These are phyloP conservation scores for Henricia sp. DNA, from an alignment of 53 echinoderm and acorn worm genomes.

Conservation along the genomic window DNA sequence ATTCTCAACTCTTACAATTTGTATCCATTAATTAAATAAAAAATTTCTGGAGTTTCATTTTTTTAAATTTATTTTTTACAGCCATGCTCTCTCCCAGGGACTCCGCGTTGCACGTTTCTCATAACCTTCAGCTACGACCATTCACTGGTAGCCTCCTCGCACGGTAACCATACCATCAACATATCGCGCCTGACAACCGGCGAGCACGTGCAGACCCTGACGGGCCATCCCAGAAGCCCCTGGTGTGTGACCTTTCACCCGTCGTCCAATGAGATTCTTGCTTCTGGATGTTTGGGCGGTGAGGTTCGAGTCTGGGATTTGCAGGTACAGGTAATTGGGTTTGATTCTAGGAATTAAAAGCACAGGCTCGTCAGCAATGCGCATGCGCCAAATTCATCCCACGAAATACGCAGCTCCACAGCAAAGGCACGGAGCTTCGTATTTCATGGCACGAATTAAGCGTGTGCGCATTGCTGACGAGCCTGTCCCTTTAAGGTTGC, in stretches of 20 bases:
- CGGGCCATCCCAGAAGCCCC: slow-evolving; percentile 90
- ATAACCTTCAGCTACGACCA: slow-evolving; percentile 89
- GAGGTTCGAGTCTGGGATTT: slow-evolving; percentile 98
- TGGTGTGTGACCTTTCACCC: slow-evolving; percentile 98
- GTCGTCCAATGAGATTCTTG: slow-evolving; percentile 90
- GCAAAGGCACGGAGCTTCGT: too few relatives aligned
- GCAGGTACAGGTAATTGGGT: too few relatives aligned
- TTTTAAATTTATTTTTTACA: slow-evolving; percentile 5
- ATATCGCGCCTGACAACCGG: slow-evolving; percentile 76
- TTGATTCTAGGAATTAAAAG: too few relatives aligned
- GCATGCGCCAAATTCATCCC: too few relatives aligned
- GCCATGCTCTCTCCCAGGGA: slow-evolving; percentile 68
- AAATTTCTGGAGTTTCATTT: too few relatives aligned
- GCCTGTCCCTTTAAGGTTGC: too few relatives aligned
- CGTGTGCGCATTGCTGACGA: too few relatives aligned
- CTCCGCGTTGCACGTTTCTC: slow-evolving; percentile 83
- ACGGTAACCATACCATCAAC: slow-evolving; percentile 91
- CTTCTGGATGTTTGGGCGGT: slow-evolving; percentile 94
- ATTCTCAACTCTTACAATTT: too few relatives aligned
- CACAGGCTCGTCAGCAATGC: too few relatives aligned
- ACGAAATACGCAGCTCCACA: too few relatives aligned
- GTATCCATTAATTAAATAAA: too few relatives aligned
- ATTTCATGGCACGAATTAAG: too few relatives aligned
- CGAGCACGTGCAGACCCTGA: slow-evolving; percentile 85
- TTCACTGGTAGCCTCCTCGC: slow-evolving; percentile 89